Evolutionary conservation across 2,888 invertebrate species (phyloP), one percentile per base, ranked within the genome.

Genomic region (Heteropelma amictum): DNA sequence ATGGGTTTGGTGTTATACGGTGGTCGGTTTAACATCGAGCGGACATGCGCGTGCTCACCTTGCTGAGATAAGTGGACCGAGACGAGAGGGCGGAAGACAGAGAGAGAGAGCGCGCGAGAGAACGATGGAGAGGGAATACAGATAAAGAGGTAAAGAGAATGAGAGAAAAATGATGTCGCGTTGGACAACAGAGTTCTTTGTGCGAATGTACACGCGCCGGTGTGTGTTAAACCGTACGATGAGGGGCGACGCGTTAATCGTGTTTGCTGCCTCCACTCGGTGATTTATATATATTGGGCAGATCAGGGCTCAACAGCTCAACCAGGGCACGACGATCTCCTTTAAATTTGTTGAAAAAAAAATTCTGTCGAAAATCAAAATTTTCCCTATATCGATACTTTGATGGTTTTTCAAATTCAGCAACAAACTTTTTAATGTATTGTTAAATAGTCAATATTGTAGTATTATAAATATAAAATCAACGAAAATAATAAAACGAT

Each of bases 61-160:
- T 68, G 64, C 56, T 53, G 79, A 53, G 81, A 79, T 83, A 86
- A 85, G 84, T 85, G 85, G 85, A 86, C 85, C 84, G 85, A 80
- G 83, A 85, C 85, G 64, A 68, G 67, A 64, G 64, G 63, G 78
- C n/a, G 28, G 40, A 26, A 40, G 14, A 26, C 10, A 26, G 61
- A 28, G 35, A 12, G 10, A 8, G 14, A 19, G 45, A 30, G 42
- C 7, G 79, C 73, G 76, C 75, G 72, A 70, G 76, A 14, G 8
- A 38, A 17, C n/a, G 54, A 19, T 30, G 21, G 35, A 54, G 17
- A 28, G 19, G 30, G 23, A 33, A 19, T 17, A 45, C 5, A 42
- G 42, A 42, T 5, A 45, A 19, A 45, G 21, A 45, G 28, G 26
- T 3, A 12, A 14, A 47, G 33, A 33, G 21, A 4, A 10, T 12